phyloP scores from a whole-genome alignment of 2,888 invertebrate genomes.

The Catocala nupta region DNA sequence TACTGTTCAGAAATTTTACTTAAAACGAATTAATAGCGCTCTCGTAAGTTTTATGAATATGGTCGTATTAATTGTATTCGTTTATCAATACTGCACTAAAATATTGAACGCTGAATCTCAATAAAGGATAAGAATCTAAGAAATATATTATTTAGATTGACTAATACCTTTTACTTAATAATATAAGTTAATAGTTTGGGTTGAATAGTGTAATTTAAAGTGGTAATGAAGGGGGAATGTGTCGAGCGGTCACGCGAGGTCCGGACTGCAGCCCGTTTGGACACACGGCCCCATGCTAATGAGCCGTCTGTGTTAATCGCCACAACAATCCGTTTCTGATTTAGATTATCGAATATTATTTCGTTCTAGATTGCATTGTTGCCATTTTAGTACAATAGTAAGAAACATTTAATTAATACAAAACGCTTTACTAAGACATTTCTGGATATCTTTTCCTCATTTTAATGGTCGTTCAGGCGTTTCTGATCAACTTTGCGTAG shows the following conservation, averaged over 20 bases:
- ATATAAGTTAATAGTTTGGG: constrained; percentile 45
- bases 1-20: too few relatives aligned
- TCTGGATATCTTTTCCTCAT: too few relatives aligned
- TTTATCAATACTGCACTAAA: neutral
- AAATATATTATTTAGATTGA: too few relatives aligned
- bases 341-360: constrained; percentile 16
- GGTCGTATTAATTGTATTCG: neutral
- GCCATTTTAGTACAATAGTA: neutral
- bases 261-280: constrained; percentile 50
- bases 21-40: too few relatives aligned
- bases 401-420: neutral
- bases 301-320: constrained; percentile 42
- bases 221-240: constrained; percentile 49
- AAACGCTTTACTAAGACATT: too few relatives aligned
- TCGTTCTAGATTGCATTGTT: constrained; percentile 2
- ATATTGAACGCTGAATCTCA: too few relatives aligned
- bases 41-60: too few relatives aligned
- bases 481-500: too few relatives aligned
- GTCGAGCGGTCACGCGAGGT: constrained; percentile 57
- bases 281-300: constrained; percentile 51
- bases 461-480: too few relatives aligned
- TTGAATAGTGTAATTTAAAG: constrained; percentile 53
- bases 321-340: constrained; percentile 25
- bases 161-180: too few relatives aligned
- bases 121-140: too few relatives aligned